Percentiles rank a stretch among this genome's conserved stretches.
Conservation (phyloP, 2,888 invertebrate genomes). For the Ochlodes sylvanus region DNA sequence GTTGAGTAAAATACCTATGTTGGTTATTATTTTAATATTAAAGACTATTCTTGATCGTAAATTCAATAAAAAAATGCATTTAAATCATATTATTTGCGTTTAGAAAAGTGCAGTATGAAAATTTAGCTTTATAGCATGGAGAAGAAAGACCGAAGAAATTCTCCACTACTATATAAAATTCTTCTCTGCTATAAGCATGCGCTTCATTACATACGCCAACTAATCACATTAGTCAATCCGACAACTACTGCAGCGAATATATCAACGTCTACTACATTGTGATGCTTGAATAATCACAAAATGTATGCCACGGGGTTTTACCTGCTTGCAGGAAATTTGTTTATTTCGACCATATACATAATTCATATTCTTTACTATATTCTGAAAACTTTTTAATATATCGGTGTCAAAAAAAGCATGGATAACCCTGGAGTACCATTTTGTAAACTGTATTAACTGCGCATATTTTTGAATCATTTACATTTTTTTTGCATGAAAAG, state of each 20-base stretch:
- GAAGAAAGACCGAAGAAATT: background rate
- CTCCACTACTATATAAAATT: background rate
- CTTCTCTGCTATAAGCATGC: background rate
- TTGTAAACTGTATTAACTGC: too few relatives aligned
- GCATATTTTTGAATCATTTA: too few relatives aligned
- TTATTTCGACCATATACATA: background rate
- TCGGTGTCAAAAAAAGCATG: too few relatives aligned
- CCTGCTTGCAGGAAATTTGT: background rate
- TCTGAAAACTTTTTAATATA: background rate
- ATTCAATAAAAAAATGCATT: too few relatives aligned
- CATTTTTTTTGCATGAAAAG: too few relatives aligned
- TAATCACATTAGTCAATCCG: slow-evolving; percentile 14
- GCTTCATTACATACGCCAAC: slow-evolving; percentile 8
- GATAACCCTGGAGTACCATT: too few relatives aligned
- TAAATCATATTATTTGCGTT: too few relatives aligned
- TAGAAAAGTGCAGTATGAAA: too few relatives aligned
- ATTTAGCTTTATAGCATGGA: too few relatives aligned
- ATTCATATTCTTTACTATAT: background rate
- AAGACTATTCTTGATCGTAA: too few relatives aligned
- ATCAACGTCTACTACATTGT: slow-evolving; percentile 12
- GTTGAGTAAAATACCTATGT: too few relatives aligned
- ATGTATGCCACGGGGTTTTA: background rate
- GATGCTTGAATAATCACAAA: slow-evolving; percentile 11
- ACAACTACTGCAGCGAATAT: slow-evolving; percentile 12
- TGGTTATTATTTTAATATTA: too few relatives aligned